A percentile compares a stretch with the other conserved stretches of the same genome.
These are phyloP conservation scores for Heliocidaris tuberculata DNA, from an alignment of 35 echinoderm and acorn worm genomes.

Conservation along the genomic window DNA sequence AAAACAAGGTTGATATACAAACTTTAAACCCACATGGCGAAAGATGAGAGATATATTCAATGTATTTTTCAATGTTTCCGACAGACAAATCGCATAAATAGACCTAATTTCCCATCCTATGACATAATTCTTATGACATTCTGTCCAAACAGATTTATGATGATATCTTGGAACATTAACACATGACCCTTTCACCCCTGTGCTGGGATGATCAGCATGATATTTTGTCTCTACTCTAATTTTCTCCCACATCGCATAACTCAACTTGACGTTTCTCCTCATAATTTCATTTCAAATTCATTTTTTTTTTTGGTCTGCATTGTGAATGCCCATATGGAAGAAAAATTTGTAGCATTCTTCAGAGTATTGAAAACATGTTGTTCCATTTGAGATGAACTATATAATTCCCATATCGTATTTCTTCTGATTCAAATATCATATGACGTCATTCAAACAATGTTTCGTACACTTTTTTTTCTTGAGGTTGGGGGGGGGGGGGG, in stretches of 20 bases:
- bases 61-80: not conserved
- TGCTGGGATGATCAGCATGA: not conserved
- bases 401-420: not conserved
- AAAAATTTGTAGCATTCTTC: slow-evolving; percentile 2
- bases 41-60: not conserved
- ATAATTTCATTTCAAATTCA: not conserved
- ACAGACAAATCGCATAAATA: not conserved
- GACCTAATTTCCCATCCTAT: not conserved
- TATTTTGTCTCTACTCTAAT: not conserved
- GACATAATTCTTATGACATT: slow-evolving; percentile 10
- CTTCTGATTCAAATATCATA: not conserved
- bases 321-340: not conserved
- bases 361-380: slow-evolving; percentile 10
- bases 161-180: slow-evolving; percentile 9
- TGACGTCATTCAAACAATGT: not conserved
- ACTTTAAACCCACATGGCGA: not conserved
- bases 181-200: not conserved
- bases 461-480: not conserved
- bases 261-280: not conserved
- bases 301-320: not conserved
- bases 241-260: not conserved
- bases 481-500: not conserved
- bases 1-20: not conserved
- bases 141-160: slow-evolving; percentile 10
- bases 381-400: not conserved